phyloP scores from a whole-genome alignment of 2,888 invertebrate genomes.

The Chromoteleia sp. region DNA sequence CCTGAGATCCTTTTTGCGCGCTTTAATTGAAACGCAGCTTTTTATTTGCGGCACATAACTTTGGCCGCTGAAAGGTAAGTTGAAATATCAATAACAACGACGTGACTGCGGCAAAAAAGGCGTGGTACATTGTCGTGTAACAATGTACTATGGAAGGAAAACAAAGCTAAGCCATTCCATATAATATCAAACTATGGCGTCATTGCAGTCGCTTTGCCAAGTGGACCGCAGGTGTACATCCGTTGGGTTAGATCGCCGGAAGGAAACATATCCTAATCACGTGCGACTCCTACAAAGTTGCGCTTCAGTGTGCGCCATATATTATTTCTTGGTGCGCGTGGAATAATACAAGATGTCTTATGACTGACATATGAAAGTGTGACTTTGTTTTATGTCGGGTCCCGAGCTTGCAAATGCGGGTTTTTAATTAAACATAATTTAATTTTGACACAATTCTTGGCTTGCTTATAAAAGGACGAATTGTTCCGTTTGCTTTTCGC shows the following conservation, averaged over 20 bases:
- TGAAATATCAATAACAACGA: conserved; percentile 51
- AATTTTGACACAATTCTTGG: conserved; percentile 7
- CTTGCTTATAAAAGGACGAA: not conserved
- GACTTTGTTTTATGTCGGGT: conserved; percentile 31
- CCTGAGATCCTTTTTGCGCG: conserved; percentile 8
- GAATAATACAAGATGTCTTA: conserved; percentile 64
- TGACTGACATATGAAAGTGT: conserved; percentile 51
- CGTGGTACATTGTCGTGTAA: conserved; percentile 47
- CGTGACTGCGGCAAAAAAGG: conserved; percentile 33
- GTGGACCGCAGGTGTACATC: conserved; percentile 71
- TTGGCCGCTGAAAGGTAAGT: conserved; percentile 10
- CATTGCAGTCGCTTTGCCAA: conserved; percentile 66
- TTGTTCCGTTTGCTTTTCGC: no score
- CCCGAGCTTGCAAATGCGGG: not conserved
- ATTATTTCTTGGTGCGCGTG: conserved; percentile 57
- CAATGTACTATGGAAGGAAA: conserved; percentile 50
- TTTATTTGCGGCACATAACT: conserved; percentile 16
- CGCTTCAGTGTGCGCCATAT: conserved; percentile 54
- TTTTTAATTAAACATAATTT: conserved; percentile 33
- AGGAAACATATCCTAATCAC: conserved; percentile 75
- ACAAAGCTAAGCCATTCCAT: conserved; percentile 66
- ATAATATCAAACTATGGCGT: conserved; percentile 63
- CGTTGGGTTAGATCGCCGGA: conserved; percentile 67
- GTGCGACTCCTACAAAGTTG: conserved; percentile 68
- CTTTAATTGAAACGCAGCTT: conserved; percentile 22